Evolutionary conservation across 2,113 vertebrate species (phyloP), one percentile per base, ranked within the genome.

Genomic region (Archocentrus centrarchus): DNA sequence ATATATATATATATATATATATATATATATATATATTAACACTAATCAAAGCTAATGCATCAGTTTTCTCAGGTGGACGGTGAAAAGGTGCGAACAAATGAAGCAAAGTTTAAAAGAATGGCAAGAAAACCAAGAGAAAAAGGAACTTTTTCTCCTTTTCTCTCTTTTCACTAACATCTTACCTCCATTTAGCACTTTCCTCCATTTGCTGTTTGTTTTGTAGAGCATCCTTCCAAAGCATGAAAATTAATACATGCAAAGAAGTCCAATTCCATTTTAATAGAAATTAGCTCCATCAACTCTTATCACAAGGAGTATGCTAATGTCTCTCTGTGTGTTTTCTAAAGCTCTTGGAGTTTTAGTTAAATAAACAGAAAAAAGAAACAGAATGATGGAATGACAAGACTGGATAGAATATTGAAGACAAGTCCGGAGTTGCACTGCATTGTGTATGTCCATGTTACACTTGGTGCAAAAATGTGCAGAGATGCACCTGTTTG

Each of bases 241-340:
- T 44, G 84, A 81, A 91, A 93, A 90, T 94, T 80, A 91, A 89
- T 89, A 92, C 85, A 89, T 88, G 87, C 91, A 89, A 86, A 81
- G 59, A 88, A 91, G 44, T 89, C 84, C 75, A 90, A 81, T 91
- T 91, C 66, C 57, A 85, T 94, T 95, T 91, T 88, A 92, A 93
- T 93, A 86, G 86, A 91, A 90, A 90, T 86, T 83, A 91, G 83
- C 64, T 70, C 81, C 75, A 87, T 92, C 83, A 83, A 79, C 80
- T 82, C 87, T 90, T 93, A 92, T 95, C 92, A 83, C 82, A 47
- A 79, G 84, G 82, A 91, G 91, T 92, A 93, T 93, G 91, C 85
- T 83, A 92, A 93, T 95, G 75, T 55, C 35, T 75, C 50, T 77
- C 81, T 59, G 79, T 81, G 70, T 87, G 75, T 89, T 80, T 87